Conservation (phyloP, 2,113 vertebrate genomes). For the Ailuropoda melanoleuca region DNA sequence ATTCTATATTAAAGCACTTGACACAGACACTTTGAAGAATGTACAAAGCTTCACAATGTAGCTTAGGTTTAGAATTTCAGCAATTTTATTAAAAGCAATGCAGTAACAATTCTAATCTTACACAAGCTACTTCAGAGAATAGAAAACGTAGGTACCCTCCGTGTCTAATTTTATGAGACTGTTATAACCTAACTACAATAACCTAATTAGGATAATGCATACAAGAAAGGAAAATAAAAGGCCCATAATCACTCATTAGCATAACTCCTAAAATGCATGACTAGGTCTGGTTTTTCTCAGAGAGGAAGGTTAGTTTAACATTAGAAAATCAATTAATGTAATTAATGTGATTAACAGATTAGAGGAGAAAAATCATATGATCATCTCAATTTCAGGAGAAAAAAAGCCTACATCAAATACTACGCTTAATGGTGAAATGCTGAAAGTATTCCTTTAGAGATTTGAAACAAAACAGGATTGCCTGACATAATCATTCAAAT, state of each 20-base stretch:
- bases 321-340: background rate
- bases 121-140: conserved; percentile 4
- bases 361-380: background rate
- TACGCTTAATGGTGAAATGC: background rate
- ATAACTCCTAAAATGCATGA: background rate
- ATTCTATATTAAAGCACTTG: background rate
- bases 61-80: background rate
- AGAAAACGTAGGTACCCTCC: background rate
- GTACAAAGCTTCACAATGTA: background rate
- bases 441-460: background rate
- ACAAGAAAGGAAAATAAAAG: background rate
- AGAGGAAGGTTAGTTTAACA: background rate
- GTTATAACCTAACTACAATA: background rate
- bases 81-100: background rate
- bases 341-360: background rate
- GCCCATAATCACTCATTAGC: background rate
- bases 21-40: background rate
- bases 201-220: background rate
- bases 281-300: background rate
- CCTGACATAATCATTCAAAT: background rate
- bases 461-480: background rate
- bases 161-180: background rate
- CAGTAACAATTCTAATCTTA: background rate
- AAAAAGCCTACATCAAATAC: background rate
- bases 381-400: background rate